Conservation (phyloP, 2,113 vertebrate genomes). For the Regulus satrapa region DNA sequence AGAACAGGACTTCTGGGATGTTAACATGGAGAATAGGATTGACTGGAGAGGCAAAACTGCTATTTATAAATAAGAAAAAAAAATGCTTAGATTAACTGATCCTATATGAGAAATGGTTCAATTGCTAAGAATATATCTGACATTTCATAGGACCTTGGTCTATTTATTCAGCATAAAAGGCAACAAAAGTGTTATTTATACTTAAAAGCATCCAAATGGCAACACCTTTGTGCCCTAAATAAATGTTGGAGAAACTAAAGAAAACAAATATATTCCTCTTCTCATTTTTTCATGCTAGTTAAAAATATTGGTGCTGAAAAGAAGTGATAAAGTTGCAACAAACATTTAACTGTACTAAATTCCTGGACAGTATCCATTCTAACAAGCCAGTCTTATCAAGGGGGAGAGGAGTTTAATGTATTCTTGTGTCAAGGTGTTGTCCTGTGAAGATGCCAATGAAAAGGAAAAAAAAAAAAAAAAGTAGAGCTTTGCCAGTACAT, state of each 20-base stretch:
- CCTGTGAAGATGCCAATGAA: not conserved
- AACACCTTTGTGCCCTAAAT: slow-evolving; percentile 7
- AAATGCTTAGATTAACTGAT: slow-evolving; percentile 20
- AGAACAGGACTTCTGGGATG: not conserved
- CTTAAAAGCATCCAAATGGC: slow-evolving; percentile 30
- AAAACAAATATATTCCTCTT: slow-evolving; percentile 8
- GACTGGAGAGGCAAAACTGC: slow-evolving; percentile 34
- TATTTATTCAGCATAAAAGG: slow-evolving; percentile 26
- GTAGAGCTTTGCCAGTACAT: not conserved
- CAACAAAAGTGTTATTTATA: slow-evolving; percentile 25
- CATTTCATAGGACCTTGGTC: not conserved
- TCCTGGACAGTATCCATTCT: not conserved
- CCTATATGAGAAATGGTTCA: slow-evolving; percentile 14
- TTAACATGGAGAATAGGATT: slow-evolving; percentile 29
- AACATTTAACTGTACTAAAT: not conserved
- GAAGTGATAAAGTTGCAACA: not conserved
- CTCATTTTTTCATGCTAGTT: not conserved
- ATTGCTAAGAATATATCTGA: slow-evolving; percentile 14
- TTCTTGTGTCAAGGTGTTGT: not conserved
- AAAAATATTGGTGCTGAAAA: not conserved
- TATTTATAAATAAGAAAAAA: slow-evolving; percentile 46
- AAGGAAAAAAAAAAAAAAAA: not conserved
- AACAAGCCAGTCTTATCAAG: not conserved
- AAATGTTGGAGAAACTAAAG: not conserved
- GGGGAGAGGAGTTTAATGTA: not conserved